Conservation (phyloP, 1,140 invertebrate genomes). For the Zaprionus africanus region DNA sequence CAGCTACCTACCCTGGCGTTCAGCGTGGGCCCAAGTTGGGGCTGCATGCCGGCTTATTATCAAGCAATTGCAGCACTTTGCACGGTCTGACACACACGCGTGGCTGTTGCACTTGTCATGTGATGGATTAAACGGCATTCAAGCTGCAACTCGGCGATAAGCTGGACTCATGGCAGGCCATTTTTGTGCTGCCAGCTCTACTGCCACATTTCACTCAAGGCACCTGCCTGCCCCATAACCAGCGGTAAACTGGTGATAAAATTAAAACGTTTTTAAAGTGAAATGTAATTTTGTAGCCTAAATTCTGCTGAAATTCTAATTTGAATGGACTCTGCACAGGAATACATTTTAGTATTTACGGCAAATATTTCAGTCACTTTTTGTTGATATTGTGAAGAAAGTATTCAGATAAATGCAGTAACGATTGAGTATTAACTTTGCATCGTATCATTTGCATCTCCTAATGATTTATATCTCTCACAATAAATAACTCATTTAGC, state of each 20-base stretch:
- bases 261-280: not conserved
- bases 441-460: not conserved
- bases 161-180: constrained; percentile 54
- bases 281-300: not conserved
- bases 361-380: not conserved
- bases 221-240: constrained; percentile 5
- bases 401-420: not conserved
- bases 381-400: not conserved
- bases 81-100: constrained; percentile 51
- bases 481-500: not conserved
- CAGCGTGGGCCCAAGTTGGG: constrained; percentile 31
- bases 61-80: constrained; percentile 65
- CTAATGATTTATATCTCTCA: not conserved
- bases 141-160: constrained; percentile 69
- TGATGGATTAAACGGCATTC: constrained; percentile 75
- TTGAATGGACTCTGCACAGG: not conserved
- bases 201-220: constrained; percentile 38
- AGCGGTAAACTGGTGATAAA: constrained; percentile 3
- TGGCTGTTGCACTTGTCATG: constrained; percentile 36
- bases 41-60: constrained; percentile 73
- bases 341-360: not conserved
- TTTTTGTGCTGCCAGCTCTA: constrained; percentile 51
- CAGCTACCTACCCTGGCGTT: constrained; percentile 23
- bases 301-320: not conserved
- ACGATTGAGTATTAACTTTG: not conserved